Conservation (phyloP, 2,888 invertebrate genomes). For the Ectemnius cavifrons region DNA sequence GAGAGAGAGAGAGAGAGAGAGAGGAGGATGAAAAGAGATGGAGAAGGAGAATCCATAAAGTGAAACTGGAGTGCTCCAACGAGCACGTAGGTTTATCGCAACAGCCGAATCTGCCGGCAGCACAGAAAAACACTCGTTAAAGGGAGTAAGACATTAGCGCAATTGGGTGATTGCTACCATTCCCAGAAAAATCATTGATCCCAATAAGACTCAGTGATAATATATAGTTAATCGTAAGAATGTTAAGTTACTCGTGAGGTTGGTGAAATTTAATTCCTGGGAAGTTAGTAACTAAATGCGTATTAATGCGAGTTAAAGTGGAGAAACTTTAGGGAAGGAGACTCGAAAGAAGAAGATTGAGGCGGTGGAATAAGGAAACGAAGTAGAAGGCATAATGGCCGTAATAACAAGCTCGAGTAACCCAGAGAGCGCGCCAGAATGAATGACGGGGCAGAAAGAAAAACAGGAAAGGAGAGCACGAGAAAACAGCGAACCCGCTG, state of each 20-base stretch:
- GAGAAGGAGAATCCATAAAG: background rate
- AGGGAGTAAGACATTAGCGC: slow-evolving; percentile 3
- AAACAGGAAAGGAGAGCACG: slow-evolving; percentile 27
- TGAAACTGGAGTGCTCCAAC: too few species aligned
- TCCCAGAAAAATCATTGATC: background rate
- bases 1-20: background rate
- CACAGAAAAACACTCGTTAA: background rate
- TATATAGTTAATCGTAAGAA: too few species aligned
- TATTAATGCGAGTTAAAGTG: too few species aligned
- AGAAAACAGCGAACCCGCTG: slow-evolving; percentile 28
- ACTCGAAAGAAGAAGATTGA: slow-evolving; percentile 4
- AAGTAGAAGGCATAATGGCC: slow-evolving; percentile 1
- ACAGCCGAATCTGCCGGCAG: background rate
- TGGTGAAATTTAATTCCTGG: too few species aligned
- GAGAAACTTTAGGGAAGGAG: background rate
- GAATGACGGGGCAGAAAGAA: slow-evolving; percentile 17
- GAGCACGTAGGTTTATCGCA: too few species aligned
- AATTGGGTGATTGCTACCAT: background rate
- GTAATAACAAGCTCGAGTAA: slow-evolving; percentile 32
- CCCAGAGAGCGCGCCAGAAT: slow-evolving; percentile 33
- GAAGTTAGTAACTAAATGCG: too few species aligned
- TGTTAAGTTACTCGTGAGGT: too few species aligned
- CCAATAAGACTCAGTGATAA: background rate
- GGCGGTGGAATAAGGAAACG: background rate
- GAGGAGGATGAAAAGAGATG: background rate